A percentile compares a stretch with the other conserved stretches of the same genome.
phyloP scores from a whole-genome alignment of 23 tunicate genomes.

The Trididemnum clinides region DNA sequence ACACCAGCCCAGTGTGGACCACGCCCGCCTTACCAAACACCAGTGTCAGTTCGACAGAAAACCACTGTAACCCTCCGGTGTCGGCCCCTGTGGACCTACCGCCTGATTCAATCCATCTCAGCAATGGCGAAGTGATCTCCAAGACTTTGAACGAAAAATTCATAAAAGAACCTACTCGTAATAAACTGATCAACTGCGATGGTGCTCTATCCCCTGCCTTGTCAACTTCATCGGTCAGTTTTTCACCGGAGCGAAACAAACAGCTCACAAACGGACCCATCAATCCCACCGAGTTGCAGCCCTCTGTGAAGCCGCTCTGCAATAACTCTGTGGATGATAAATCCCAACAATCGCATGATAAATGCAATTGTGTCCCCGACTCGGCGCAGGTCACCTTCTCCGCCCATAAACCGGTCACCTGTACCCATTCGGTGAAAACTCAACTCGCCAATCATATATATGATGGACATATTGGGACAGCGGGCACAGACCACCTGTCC shows the following conservation, averaged over 20 bases:
- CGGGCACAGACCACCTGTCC: neutral
- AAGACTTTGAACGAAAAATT: slow-evolving; percentile 1
- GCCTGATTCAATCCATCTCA: slow-evolving; percentile 18
- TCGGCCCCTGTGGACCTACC: neutral
- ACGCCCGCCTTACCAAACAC: neutral
- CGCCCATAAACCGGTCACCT: neutral
- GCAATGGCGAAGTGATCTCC: slow-evolving; percentile 4
- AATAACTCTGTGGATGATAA: neutral
- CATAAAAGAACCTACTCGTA: neutral
- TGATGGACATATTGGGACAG: neutral
- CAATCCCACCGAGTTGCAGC: neutral
- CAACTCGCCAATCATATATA: neutral
- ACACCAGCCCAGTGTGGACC: slow-evolving; percentile 19
- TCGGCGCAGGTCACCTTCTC: neutral
- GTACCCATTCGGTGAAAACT: neutral
- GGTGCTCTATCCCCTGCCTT: slow-evolving; percentile 35
- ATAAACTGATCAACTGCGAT: slow-evolving; percentile 1
- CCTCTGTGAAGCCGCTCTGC: neutral
- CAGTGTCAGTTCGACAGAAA: neutral
- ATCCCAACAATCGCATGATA: neutral
- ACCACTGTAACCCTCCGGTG: neutral
- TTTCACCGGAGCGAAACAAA: slow-evolving; percentile 12
- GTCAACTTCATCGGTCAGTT: slow-evolving; percentile 9
- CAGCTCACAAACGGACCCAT: slow-evolving; percentile 14
- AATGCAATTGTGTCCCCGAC: neutral